These are phyloP conservation scores for Chaetodon auriga DNA, from an alignment of 2,113 vertebrate species.

Conservation along the genomic window DNA sequence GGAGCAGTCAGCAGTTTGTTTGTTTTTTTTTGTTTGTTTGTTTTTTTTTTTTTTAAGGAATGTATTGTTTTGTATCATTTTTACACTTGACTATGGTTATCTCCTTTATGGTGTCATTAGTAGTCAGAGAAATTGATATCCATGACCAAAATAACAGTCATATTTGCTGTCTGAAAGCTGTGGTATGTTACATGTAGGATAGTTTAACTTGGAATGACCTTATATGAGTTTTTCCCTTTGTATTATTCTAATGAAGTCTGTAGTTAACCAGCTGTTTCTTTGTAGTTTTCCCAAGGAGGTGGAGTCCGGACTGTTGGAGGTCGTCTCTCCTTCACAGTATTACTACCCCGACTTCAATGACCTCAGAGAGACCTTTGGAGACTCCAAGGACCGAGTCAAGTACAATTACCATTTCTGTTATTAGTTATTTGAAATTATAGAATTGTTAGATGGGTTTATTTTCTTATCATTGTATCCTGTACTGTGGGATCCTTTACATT, in stretches of 20 bases:
- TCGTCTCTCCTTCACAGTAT: slow-evolving; percentile 57
- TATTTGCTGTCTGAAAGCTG: not conserved
- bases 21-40: too few species aligned
- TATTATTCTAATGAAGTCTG: not conserved
- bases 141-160: not conserved
- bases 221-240: too few species aligned
- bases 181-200: not conserved
- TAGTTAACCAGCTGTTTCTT: not conserved
- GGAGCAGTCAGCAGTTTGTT: not conserved
- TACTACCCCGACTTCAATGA: slow-evolving; percentile 79
- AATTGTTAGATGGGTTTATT: not conserved
- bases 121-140: not conserved
- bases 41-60: too few species aligned
- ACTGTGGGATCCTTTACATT: not conserved
- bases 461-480: not conserved
- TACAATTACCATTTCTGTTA: slow-evolving; percentile 55
- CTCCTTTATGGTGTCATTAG: not conserved
- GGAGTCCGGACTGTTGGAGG: slow-evolving; percentile 66
- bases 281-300: slow-evolving; percentile 63
- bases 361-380: slow-evolving; percentile 82
- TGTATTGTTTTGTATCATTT: too few species aligned
- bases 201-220: too few species aligned
- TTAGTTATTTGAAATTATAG: not conserved
- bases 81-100: not conserved
- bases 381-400: slow-evolving; percentile 87